These are phyloP conservation scores for Leptodactylus fuscus DNA, from an alignment of 2,113 vertebrate genomes.

Conservation along the genomic window DNA sequence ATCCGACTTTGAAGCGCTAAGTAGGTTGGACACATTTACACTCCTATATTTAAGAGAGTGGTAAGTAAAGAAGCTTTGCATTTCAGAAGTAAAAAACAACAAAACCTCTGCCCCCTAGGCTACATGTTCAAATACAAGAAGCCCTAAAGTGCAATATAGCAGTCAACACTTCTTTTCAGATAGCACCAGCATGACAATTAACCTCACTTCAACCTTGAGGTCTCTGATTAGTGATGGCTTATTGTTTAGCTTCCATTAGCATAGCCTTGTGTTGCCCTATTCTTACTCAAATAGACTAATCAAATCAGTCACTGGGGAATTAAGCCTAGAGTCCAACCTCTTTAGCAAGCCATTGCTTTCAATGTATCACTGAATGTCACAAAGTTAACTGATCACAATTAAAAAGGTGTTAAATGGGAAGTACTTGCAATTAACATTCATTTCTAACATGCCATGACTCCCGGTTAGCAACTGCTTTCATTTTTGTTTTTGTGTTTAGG, in stretches of 20 bases:
- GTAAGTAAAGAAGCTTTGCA: conserved; percentile 75
- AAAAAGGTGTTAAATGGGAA: conserved; percentile 65
- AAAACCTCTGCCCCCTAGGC: conserved; percentile 88
- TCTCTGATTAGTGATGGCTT: conserved; percentile 93
- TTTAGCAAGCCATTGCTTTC: conserved; percentile 71
- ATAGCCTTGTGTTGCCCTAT: conserved; percentile 84
- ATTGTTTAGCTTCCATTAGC: conserved; percentile 88
- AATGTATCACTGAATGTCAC: conserved; percentile 72
- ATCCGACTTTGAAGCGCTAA: not conserved
- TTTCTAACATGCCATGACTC: conserved; percentile 65
- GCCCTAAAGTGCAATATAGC: conserved; percentile 85
- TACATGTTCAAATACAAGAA: conserved; percentile 85
- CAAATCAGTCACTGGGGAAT: conserved; percentile 81
- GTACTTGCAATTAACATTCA: conserved; percentile 69
- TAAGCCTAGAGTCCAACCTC: conserved; percentile 71
- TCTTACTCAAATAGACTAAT: conserved; percentile 83
- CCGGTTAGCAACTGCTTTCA: conserved; percentile 63
- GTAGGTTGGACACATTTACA: not conserved
- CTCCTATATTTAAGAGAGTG: conserved; percentile 63
- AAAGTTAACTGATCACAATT: conserved; percentile 67
- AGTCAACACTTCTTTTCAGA: conserved; percentile 86
- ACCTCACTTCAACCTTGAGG: conserved; percentile 91
- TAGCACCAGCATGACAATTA: conserved; percentile 92
- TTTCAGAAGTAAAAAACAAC: conserved; percentile 85
- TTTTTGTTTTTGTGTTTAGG: conserved; percentile 61